Base-by-base conservation (phyloP, 2,888 invertebrate species). In the Clanis bilineata region DNA sequence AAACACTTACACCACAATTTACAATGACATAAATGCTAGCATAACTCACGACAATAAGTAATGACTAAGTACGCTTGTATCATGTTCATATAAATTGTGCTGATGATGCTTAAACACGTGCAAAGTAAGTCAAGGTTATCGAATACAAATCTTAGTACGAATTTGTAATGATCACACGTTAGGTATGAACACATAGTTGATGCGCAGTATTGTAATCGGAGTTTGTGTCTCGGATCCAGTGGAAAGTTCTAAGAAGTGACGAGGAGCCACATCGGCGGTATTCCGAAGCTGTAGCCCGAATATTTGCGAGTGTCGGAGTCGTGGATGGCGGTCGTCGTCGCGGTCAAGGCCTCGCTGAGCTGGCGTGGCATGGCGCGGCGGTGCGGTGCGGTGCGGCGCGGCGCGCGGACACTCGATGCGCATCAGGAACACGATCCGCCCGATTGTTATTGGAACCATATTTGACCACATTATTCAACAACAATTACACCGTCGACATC, bases 271-370 rank as follows among this genome's bases (percentile, higher is more conserved):
- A 73, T 77, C 73, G 73, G 79, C 80, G 73, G 70, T 73, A 72
- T 67, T 63, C 71, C 66, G 70, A 67, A 63, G 70, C 72, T 41
- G 68, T 65, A 66, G 63, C 65, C 64, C 68, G 71, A 80, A 81
- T 75, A 72, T 75, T 73, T 67, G 74, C 68, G 69, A 67, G 67
- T 69, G 69, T 62, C 73, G 64, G 66, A 65, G 65, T 63, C 77
- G n/a, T 38, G 4, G 12, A 4, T 55, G 55, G 36, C 22, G 9
- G 36, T 41, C 21, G 36, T 28, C 22, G 56, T 22, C 71, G 73
- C 83, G 88, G 90, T 88, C 90, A 90, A 90, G 90, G 90, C 71
- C 85, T 83, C 74, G 84, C 82, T 79, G 10, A 10, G 25, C n/a
- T 0, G 15, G 41, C 36, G 36, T 25, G 6, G 25, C 6, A 6